These are phyloP conservation scores for Herpetotheres cachinnans DNA, from an alignment of 2,113 vertebrate genomes.

Conservation along the genomic window DNA sequence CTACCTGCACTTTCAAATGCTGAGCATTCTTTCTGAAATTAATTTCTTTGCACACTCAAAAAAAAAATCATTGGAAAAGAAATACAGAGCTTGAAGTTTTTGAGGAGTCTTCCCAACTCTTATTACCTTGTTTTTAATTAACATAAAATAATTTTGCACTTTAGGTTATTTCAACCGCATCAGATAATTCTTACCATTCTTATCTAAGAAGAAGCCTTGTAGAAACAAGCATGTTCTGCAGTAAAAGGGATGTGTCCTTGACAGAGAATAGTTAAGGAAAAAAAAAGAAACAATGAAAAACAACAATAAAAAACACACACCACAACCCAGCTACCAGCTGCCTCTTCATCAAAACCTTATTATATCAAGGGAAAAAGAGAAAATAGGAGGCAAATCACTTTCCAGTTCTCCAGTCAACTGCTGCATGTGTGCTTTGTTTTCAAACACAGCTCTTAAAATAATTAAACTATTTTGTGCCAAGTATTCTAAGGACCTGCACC, in stretches of 20 bases:
- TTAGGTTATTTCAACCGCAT: not conserved
- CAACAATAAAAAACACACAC: not conserved
- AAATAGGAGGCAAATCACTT: not conserved
- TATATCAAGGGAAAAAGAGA: not conserved
- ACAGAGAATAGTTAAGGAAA: not conserved
- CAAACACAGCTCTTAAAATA: conserved; percentile 34
- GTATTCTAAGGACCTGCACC: not conserved
- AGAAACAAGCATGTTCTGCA: not conserved
- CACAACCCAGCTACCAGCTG: not conserved
- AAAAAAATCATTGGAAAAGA: not conserved
- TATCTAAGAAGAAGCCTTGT: not conserved
- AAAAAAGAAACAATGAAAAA: not conserved
- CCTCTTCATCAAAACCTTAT: not conserved
- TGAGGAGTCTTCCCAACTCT: not conserved
- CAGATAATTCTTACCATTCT: not conserved
- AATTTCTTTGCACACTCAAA: not conserved
- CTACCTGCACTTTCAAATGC: not conserved
- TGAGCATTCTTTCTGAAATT: not conserved
- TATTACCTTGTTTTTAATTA: not conserved
- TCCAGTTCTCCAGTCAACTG: not conserved
- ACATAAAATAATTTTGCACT: not conserved
- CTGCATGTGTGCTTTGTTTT: not conserved
- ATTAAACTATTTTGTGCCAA: not conserved
- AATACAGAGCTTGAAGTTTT: not conserved
- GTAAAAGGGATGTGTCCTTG: not conserved